Evolutionary conservation across 2,797 vertebrate species (phyloP), one percentile per base, ranked within the genome.

Genomic region (Oreortyx pictus): DNA sequence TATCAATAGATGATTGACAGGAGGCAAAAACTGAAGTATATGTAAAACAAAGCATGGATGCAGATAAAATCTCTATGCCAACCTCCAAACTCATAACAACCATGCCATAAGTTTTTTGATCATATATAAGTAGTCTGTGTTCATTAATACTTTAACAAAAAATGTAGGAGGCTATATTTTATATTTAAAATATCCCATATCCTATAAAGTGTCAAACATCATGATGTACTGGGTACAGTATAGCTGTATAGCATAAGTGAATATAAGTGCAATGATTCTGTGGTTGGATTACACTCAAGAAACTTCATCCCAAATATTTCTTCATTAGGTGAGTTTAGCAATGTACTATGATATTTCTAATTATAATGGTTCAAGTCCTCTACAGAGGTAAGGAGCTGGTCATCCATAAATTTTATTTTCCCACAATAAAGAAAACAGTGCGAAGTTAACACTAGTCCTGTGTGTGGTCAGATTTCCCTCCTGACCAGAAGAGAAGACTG

Each of bases 1-100:
- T 93, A 83, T 82, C 91, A 87, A 92, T 94, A 96, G 73, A 73
- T 78, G 47, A 54, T 74, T 23, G 25, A 54, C 22, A 62, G n/a
- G 43, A n/a, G 50, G 22, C n/a, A 37, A 92, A 92, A 91, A 86
- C 7, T 52, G 24, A 93, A 84, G 65, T 52, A 78, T 64, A 66
- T 14, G 15, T 27, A 54, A 84, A 85, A 47, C 2, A 73, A 71
- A 90, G 39, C 16, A 82, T 66, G 2, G 0, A 1, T 4, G 10
- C 4, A 73, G 60, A 84, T 2, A 60, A 61, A 73, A 81, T 47
- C 19, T 60, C 39, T 54, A 14, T 6, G 20, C 43, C 27, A 67
- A 41, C 33, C 11, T 72, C 39, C 67, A 39, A 67, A 44, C 41
- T 5, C 3, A 23, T 52, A 82, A 10, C 11, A 68, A 85, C 13